Evolutionary conservation across 1,140 invertebrate genomes (phyloP), one percentile per base, ranked within the genome.

Genomic region (Lepidurus arcticus): DNA sequence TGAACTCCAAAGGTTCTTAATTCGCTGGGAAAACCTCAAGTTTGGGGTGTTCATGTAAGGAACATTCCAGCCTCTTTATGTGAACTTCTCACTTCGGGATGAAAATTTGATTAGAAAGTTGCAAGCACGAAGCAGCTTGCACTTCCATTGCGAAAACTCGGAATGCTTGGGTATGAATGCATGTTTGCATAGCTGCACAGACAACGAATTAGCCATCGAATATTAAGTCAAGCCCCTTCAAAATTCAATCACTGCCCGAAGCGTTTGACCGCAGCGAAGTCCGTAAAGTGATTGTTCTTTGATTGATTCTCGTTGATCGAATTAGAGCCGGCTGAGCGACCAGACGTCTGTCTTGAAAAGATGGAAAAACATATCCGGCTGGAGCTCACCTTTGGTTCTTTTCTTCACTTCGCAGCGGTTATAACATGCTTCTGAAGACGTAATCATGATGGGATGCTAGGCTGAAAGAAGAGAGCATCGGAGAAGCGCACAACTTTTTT

Each of bases 351-450:
- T 65, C 53, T 65, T 21, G 53, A 65, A 65, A 65, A n/a, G 53
- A 65, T 21, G 21, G 53, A 65, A 65, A 65, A 65, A 65, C 21
- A 21, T n/a, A 65, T 21, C 8, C 13, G 53, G 53, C 7, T 21
- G 53, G 21, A 65, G 21, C 16, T 65, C 21, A 7, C 16, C 6
- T 65, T 13, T 1, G 53, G 53, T 7, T 65, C 53, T 65, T 65
- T 65, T 65, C 53, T 9, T 65, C 53, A 65, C 53, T 65, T 65
- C 53, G 53, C 53, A 65, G 21, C n/a, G 53, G 53, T 65, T 13
- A 65, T 21, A 65, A 16, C 1, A 21, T 65, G 13, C 21, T 13
- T 65, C 21, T 21, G 21, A 65, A 21, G 8, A 65, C 53, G 7
- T 24, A 24, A 24, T 65, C 16, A n/a, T n/a, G 21, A n/a, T 13